These are phyloP conservation scores for Ephialtes manifestator DNA, from an alignment of 2,888 invertebrate genomes.

Conservation along the genomic window DNA sequence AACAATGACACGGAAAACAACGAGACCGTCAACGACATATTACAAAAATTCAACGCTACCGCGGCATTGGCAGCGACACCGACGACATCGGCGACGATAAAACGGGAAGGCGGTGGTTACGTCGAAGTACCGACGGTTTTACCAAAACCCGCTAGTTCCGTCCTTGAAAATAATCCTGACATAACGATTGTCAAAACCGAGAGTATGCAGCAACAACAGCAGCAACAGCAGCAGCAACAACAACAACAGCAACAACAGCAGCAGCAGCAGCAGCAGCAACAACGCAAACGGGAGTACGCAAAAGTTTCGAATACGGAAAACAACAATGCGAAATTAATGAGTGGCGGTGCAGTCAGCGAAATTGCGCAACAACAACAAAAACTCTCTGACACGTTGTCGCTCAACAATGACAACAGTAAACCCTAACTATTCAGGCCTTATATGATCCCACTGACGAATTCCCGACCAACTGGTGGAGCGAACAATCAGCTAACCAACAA, in stretches of 20 bases:
- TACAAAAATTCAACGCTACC: conserved; percentile 85
- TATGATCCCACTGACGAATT: conserved; percentile 79
- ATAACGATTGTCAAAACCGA: conserved; percentile 89
- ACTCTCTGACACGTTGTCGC: conserved; percentile 81
- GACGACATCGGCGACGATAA: conserved; percentile 84
- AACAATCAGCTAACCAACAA: conserved; percentile 58
- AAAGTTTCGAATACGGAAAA: conserved; percentile 85
- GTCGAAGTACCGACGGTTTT: conserved; percentile 82
- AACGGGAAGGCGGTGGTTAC: conserved; percentile 85
- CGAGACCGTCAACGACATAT: conserved; percentile 86
- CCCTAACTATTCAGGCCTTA: conserved; percentile 86
- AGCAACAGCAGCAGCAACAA: conserved; percentile 72
- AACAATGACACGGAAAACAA: conserved; percentile 86
- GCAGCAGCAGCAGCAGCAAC: conserved; percentile 74
- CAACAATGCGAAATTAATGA: conserved; percentile 85
- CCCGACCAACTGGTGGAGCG: conserved; percentile 69
- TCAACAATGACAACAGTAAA: conserved; percentile 85
- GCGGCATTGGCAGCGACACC: conserved; percentile 77
- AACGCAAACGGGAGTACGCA: conserved; percentile 79
- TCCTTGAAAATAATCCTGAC: conserved; percentile 88
- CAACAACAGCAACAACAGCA: conserved; percentile 75
- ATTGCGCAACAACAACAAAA: conserved; percentile 78
- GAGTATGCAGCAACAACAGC: conserved; percentile 81
- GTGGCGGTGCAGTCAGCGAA: conserved; percentile 84
- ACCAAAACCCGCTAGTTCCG: conserved; percentile 83